phyloP scores from a whole-genome alignment of 2,888 invertebrate genomes.

The Phengaris alcon region DNA sequence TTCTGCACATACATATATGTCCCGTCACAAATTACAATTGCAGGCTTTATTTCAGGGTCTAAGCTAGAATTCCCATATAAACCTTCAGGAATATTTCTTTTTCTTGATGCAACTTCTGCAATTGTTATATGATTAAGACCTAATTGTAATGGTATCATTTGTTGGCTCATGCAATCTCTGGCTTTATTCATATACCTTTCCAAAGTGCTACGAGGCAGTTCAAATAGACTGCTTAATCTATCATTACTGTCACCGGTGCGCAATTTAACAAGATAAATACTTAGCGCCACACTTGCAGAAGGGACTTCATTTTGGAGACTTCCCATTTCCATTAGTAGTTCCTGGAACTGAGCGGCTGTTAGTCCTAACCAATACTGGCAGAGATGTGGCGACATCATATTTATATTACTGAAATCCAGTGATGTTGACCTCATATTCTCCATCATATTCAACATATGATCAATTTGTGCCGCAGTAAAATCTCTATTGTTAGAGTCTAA shows the following conservation, averaged over 20 bases:
- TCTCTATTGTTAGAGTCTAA: no score
- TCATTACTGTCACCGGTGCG: neutral
- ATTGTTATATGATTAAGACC: neutral
- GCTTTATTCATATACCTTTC: neutral
- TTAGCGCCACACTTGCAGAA: no score
- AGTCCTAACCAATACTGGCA: no score
- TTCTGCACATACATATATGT: no score
- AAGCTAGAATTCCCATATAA: neutral
- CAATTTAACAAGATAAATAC: neutral
- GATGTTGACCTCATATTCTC: no score
- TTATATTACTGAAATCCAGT: no score
- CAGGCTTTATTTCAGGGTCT: neutral
- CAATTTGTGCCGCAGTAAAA: no score
- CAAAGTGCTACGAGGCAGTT: neutral
- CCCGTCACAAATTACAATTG: neutral
- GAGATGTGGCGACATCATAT: no score
- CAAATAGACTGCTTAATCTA: neutral
- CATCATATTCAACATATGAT: no score
- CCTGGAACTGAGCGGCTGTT: no score
- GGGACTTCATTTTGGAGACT: no score
- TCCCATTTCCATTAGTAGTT: no score
- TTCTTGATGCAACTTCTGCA: conserved; percentile 7
- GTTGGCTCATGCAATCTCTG: neutral
- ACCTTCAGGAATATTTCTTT: neutral
- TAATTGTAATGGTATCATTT: neutral